These are phyloP conservation scores for Cydia splendana DNA, from an alignment of 1,140 invertebrate genomes.

Conservation along the genomic window DNA sequence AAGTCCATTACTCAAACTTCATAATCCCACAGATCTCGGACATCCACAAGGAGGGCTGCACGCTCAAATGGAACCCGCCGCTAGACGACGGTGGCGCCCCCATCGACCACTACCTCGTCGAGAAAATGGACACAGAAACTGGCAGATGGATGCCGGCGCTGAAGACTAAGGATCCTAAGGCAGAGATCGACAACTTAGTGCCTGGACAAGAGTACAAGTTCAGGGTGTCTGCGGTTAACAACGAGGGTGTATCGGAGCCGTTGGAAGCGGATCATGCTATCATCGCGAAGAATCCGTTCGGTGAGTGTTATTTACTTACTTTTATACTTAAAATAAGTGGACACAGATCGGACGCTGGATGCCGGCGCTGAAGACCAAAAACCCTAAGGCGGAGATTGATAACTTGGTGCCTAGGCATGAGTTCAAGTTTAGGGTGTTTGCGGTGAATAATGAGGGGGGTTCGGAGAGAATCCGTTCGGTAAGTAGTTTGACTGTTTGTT, in stretches of 20 bases:
- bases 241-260: slow-evolving; percentile 96
- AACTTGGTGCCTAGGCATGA: slow-evolving; percentile 94
- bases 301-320: slow-evolving; percentile 75
- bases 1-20: background rate
- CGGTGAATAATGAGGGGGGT: slow-evolving; percentile 96
- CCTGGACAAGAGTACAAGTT: slow-evolving; percentile 98
- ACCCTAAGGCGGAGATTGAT: slow-evolving; percentile 91
- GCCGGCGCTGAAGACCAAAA: slow-evolving; percentile 82
- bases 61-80: slow-evolving; percentile 96
- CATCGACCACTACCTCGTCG: slow-evolving; percentile 94
- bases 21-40: slow-evolving; percentile 82
- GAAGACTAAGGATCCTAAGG: slow-evolving; percentile 90
- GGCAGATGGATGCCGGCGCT: slow-evolving; percentile 90
- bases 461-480: too few species aligned
- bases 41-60: slow-evolving; percentile 96
- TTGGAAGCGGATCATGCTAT: slow-evolving; percentile 93
- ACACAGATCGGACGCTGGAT: too few species aligned
- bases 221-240: slow-evolving; percentile 96
- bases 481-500: too few species aligned
- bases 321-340: too few species aligned
- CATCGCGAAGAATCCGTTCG: slow-evolving; percentile 98
- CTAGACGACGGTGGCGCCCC: slow-evolving; percentile 94
- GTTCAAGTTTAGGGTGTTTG: slow-evolving; percentile 97
- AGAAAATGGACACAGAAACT: slow-evolving; percentile 92
- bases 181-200: slow-evolving; percentile 90